These are phyloP conservation scores for Tenodera sinensis DNA, from an alignment of 2,888 invertebrate species.

Conservation along the genomic window DNA sequence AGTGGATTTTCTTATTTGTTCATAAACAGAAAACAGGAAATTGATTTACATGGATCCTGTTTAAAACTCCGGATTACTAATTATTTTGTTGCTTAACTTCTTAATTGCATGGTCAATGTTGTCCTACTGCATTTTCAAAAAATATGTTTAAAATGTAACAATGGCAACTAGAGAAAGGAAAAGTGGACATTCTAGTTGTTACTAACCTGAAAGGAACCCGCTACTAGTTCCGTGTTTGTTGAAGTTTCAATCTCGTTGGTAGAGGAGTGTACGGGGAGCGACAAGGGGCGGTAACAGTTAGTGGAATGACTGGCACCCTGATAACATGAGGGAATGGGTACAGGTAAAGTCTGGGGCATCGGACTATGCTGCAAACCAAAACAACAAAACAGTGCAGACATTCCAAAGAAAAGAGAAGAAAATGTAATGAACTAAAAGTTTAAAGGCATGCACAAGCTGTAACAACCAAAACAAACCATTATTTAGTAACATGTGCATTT, in stretches of 20 bases:
- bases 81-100: no score
- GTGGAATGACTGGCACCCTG: background rate
- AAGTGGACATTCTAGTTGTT: background rate
- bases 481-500: no score
- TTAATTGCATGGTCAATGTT: no score
- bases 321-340: slow-evolving; percentile 16
- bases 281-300: slow-evolving; percentile 22
- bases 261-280: slow-evolving; percentile 18
- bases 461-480: background rate
- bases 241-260: background rate
- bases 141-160: no score
- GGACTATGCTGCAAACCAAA: slow-evolving; percentile 14
- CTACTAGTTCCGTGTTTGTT: background rate
- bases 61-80: no score
- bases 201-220: slow-evolving; percentile 14
- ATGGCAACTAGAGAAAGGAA: background rate
- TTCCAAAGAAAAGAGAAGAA: slow-evolving; percentile 19
- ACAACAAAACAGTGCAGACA: slow-evolving; percentile 28
- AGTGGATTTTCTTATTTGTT: no score
- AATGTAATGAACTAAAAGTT: background rate
- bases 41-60: no score
- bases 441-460: background rate
- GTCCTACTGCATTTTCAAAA: no score
- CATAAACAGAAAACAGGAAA: no score
- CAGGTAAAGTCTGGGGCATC: slow-evolving; percentile 18